Percentiles rank a stretch among this genome's conserved stretches.
Evolutionary conservation across 2,797 vertebrate genomes (phyloP).

Genomic region (Pseudochirops cupreus): DNA sequence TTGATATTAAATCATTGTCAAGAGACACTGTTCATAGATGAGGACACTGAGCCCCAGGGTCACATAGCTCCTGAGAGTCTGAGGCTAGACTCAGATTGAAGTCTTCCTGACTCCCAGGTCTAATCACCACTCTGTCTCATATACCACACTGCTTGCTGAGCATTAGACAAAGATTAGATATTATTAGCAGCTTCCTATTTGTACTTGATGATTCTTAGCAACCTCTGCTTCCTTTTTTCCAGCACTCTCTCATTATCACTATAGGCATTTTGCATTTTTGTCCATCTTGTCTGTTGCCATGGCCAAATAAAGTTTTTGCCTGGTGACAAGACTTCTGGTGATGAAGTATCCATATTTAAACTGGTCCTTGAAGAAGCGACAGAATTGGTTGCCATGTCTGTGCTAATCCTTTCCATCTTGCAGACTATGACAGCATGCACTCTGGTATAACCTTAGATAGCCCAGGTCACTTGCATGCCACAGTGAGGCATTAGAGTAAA

Average conservation of each 20-base stretch:
- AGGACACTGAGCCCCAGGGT: not conserved
- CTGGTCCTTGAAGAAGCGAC: not conserved
- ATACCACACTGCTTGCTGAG: not conserved
- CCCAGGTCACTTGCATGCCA: not conserved
- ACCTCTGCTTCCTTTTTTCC: not conserved
- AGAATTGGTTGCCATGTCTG: not conserved
- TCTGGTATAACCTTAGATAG: not conserved
- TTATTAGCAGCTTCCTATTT: not conserved
- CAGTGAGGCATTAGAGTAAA: not conserved
- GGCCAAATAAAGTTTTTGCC: not conserved
- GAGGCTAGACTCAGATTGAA: not conserved
- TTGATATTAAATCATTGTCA: too few relatives aligned
- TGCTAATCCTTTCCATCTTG: not conserved
- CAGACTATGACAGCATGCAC: not conserved
- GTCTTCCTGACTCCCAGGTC: not conserved
- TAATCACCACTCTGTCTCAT: too few relatives aligned
- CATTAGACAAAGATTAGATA: not conserved
- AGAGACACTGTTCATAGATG: not conserved
- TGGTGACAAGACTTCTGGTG: not conserved
- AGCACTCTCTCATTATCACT: not conserved
- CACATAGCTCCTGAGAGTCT: not conserved
- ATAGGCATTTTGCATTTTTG: not conserved
- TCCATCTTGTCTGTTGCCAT: not conserved
- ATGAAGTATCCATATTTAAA: not conserved
- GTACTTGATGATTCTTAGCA: not conserved